phyloP scores from a whole-genome alignment of 2,797 vertebrate genomes.

The Cirrhinus mrigala region DNA sequence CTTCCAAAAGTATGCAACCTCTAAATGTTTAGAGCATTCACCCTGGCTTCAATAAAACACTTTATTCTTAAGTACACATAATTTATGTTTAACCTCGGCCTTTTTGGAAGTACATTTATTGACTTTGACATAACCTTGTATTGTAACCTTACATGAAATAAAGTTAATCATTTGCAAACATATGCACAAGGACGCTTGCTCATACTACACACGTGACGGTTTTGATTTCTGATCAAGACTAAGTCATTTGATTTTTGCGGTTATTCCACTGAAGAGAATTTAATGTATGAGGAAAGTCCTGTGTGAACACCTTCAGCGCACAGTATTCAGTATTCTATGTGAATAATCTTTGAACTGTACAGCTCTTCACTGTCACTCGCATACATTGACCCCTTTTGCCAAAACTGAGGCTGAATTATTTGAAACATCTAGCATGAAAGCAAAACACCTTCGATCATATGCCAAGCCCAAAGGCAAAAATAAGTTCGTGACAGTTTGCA shows the following conservation, averaged over 20 bases:
- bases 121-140: neutral
- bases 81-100: neutral
- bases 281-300: neutral
- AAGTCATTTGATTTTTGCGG: neutral
- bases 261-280: neutral
- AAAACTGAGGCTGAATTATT: conserved; percentile 22
- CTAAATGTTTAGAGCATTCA: neutral
- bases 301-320: neutral
- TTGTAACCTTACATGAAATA: neutral
- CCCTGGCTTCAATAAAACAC: neutral
- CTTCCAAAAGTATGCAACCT: neutral
- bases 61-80: neutral
- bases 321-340: neutral
- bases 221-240: neutral
- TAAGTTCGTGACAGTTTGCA: conserved; percentile 19
- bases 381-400: neutral
- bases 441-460: neutral
- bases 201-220: neutral
- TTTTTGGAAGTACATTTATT: neutral
- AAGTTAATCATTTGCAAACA: conserved; percentile 41
- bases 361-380: neutral
- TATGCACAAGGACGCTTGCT: neutral
- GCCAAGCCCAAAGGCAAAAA: conserved; percentile 36
- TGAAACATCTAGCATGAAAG: conserved; percentile 23
- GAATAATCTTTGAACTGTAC: neutral